Evolutionary conservation across 2,888 invertebrate species (phyloP), one percentile per base, ranked within the genome.

Genomic region (Perizoma affinitatum): DNA sequence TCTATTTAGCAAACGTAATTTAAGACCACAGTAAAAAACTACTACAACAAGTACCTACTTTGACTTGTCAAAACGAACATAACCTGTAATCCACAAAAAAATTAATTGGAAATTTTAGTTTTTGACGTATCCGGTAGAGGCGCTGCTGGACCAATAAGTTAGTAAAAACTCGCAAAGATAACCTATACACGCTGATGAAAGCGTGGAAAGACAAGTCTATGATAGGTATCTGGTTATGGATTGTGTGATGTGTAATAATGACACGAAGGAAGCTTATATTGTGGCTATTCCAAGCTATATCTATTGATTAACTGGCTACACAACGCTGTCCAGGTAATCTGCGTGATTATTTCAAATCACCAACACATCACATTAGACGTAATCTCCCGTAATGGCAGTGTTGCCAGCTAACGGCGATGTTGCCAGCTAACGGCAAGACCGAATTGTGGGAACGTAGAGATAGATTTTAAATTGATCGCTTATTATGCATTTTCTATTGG

Each of bases 281-380:
- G 10, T 6, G 6, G 33, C 54, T 38, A 33, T 3, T 22, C 54
- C n/a, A 42, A 34, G 34, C 22, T 5, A 42, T 36, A 50, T 54
- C 36, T 84, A 88, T 85, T 86, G 84, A 90, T 88, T 85, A 85
- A 84, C 84, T 78, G 80, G 79, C 74, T 72, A 76, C 76, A 81
- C 80, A 79, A 74, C 74, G 72, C 69, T 74, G 61, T 47, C 43
- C 46, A 58, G 9, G 82, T 88, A 88, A 89, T 89, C 88, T 82
- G 80, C 74, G 87, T 83, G 88, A 90, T 91, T 90, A 91, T 91
- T 90, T 91, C 87, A 88, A 90, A 91, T 91, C 87, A 84, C 86
- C 87, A 79, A 79, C 86, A 84, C 87, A 84, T 89, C 83, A 88
- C 89, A 90, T 87, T 89, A 88, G 82, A 82, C 83, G 87, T 90